Evolutionary conservation across 2,888 invertebrate species (phyloP).

Genomic region (Tenthredo scrophulariae): DNA sequence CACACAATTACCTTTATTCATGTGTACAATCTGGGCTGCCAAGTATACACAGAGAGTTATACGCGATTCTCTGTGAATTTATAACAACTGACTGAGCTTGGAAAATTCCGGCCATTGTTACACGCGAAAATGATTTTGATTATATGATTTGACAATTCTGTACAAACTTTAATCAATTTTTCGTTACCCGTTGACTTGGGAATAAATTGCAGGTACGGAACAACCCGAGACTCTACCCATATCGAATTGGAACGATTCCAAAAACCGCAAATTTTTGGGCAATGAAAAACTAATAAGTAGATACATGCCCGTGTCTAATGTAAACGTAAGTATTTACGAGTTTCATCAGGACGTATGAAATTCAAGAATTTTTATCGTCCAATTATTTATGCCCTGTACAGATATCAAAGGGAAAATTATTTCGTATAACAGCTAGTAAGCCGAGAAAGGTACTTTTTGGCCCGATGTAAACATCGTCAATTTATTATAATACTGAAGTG

Average conservation of each 20-base stretch:
- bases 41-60: background rate
- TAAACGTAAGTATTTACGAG: background rate
- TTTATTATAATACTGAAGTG: background rate
- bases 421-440: background rate
- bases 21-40: background rate
- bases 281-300: background rate
- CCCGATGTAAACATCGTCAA: background rate
- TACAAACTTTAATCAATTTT: background rate
- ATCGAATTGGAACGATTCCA: constrained; percentile 2
- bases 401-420: background rate
- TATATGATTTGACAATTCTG: background rate
- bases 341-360: background rate
- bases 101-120: background rate
- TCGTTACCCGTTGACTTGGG: background rate
- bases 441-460: background rate
- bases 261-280: constrained; percentile 1
- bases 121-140: background rate
- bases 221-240: background rate
- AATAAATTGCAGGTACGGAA: background rate
- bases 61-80: background rate
- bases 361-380: constrained; percentile 11
- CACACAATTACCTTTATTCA: background rate
- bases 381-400: constrained; percentile 23
- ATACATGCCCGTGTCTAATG: background rate
- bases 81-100: background rate